Base-by-base conservation (phyloP, 2,113 vertebrate species). In the Coregonus clupeaformis region DNA sequence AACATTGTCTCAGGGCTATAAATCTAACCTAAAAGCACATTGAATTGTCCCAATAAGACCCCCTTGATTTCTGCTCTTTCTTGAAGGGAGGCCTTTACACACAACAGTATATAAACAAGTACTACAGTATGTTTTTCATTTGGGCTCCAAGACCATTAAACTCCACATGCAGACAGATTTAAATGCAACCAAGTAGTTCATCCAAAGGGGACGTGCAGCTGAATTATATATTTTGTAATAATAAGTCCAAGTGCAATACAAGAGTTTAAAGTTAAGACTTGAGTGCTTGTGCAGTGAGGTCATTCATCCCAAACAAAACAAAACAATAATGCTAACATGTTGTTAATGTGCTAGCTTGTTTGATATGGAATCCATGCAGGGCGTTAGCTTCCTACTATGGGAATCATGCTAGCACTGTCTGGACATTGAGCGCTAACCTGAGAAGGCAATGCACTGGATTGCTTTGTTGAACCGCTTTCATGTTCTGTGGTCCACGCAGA, bases 381-480 rank as follows among this genome's bases (percentile, higher is more conserved):
- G 49, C 16, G 42, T 45, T 74, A 36, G 7, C 0, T 68, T 77
- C 49, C 66, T 3, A 49, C 55, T 69, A 42, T 36, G 71, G 36
- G 12, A 63, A 63, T 12, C 14, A 25, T 74, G 47, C 60, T 47
- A n/a, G 57, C 16, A 24, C 24, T 36, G 64, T 18, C 49, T 69
- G 24, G 13, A n/a, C 32, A 42, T 42, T 32, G 7, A 22, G 62
- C 47, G 5, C 14, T 27, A 74, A 49, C 14, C 65, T 20, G 59
- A 32, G 24, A 81, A 64, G 52, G 29, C 62, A 68, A 45, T 13
- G 69, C 36, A 27, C 63, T 79, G 6, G 78, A 76, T 66, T 30
- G n/a, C 63, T 82, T 74, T 76, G 45, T 78, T 68, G 36, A 82
- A 77, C 45, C 16, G 30, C 32, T 9, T 75, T 74, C 62, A 69